Evolutionary conservation across 2,797 vertebrate genomes (phyloP).

Genomic region (Cossypha polioptera): DNA sequence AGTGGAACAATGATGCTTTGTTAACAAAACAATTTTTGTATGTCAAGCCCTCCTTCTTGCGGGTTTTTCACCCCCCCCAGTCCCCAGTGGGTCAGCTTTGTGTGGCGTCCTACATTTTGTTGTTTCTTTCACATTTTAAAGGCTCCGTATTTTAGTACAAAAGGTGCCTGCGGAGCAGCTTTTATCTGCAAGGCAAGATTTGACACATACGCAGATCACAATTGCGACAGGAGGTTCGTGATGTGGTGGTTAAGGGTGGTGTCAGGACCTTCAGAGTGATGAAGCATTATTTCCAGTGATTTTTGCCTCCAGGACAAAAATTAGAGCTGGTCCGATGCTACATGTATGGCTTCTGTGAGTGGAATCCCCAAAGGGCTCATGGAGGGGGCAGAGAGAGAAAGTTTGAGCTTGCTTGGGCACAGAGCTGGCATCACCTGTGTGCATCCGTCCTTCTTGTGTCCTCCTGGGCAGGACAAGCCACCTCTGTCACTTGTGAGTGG

Average conservation of each 20-base stretch:
- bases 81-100: constrained; percentile 69
- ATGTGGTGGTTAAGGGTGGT: constrained; percentile 58
- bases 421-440: not conserved
- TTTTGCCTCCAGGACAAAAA: constrained; percentile 56
- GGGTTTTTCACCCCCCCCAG: not conserved
- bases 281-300: constrained; percentile 50
- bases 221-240: constrained; percentile 55
- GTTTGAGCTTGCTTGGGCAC: not conserved
- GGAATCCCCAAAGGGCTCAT: not conserved
- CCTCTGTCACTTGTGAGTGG: not conserved
- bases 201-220: constrained; percentile 59
- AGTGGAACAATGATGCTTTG: constrained; percentile 68
- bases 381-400: not conserved
- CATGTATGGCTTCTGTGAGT: not conserved
- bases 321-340: not conserved
- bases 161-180: constrained; percentile 41
- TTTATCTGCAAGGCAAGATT: constrained; percentile 8
- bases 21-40: constrained; percentile 71
- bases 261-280: constrained; percentile 57
- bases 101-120: constrained; percentile 65
- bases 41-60: constrained; percentile 60
- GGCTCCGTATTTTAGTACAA: constrained; percentile 40
- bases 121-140: constrained; percentile 58
- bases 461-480: not conserved
- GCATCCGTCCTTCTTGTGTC: accelerated